These are phyloP conservation scores for Chloroceryle aenea DNA, from an alignment of 2,113 vertebrate genomes.

Conservation along the genomic window DNA sequence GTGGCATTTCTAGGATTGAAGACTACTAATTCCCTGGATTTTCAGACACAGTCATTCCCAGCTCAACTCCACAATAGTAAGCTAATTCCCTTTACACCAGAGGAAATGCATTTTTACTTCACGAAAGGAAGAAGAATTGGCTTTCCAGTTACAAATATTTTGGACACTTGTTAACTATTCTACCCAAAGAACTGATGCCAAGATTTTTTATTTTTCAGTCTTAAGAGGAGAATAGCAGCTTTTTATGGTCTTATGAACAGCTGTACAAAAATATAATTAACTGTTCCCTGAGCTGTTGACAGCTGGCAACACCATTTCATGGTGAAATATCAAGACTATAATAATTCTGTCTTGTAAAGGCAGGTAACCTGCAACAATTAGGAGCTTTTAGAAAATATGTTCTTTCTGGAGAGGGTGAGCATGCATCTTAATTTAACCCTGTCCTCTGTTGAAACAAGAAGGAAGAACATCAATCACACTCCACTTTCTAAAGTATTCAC, in stretches of 20 bases:
- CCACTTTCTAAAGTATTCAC: background rate
- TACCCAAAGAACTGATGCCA: background rate
- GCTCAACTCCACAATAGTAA: background rate
- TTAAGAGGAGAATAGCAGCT: background rate
- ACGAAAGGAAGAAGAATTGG: background rate
- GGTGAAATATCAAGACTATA: slow-evolving; percentile 6
- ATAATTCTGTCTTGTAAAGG: background rate
- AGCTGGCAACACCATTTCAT: slow-evolving; percentile 30
- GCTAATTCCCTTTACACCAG: background rate
- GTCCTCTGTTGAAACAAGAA: background rate
- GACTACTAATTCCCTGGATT: background rate
- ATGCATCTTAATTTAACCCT: background rate
- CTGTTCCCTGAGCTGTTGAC: slow-evolving; percentile 48
- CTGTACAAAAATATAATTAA: slow-evolving; percentile 43
- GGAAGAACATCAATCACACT: background rate
- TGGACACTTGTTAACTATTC: background rate
- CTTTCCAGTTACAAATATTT: background rate
- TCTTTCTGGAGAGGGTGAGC: background rate
- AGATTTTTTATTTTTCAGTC: background rate
- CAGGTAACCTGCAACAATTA: slow-evolving; percentile 5
- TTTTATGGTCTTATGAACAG: slow-evolving; percentile 1
- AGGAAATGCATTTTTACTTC: slow-evolving; percentile 41
- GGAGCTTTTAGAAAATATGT: background rate
- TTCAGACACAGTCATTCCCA: background rate
- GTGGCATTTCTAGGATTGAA: background rate